These are phyloP conservation scores for Corythaeola cristata DNA, from an alignment of 2,113 vertebrate species.

Conservation along the genomic window DNA sequence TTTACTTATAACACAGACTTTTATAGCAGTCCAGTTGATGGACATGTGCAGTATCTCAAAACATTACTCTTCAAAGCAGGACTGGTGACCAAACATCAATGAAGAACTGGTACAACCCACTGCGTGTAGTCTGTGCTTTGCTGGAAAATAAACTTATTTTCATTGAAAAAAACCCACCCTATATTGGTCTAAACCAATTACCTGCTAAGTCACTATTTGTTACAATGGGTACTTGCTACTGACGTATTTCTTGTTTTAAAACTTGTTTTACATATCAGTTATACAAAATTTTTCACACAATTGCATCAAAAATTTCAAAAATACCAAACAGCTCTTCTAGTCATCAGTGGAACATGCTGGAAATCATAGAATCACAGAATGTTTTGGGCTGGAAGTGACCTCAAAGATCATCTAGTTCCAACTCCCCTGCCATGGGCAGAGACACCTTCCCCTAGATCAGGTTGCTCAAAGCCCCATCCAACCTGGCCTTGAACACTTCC, in stretches of 20 bases:
- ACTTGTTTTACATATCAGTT: background rate
- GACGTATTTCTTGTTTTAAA: background rate
- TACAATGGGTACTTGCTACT: background rate
- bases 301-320: background rate
- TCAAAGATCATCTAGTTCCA: no score
- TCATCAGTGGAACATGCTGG: background rate
- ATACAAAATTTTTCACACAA: background rate
- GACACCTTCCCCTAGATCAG: no score
- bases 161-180: background rate
- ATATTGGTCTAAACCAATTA: background rate
- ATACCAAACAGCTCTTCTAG: background rate
- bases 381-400: no score
- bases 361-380: background rate
- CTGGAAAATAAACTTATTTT: background rate
- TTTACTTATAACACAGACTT: background rate
- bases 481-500: no score
- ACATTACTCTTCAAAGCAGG: background rate
- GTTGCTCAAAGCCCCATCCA: no score
- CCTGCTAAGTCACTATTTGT: background rate
- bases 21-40: background rate
- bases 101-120: background rate
- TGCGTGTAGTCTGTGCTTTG: background rate
- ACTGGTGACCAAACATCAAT: background rate
- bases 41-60: background rate
- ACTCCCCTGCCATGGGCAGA: no score